Evolutionary conservation across 2,888 invertebrate genomes (phyloP), one percentile per base, ranked within the genome.

Genomic region (Noctua pronuba): DNA sequence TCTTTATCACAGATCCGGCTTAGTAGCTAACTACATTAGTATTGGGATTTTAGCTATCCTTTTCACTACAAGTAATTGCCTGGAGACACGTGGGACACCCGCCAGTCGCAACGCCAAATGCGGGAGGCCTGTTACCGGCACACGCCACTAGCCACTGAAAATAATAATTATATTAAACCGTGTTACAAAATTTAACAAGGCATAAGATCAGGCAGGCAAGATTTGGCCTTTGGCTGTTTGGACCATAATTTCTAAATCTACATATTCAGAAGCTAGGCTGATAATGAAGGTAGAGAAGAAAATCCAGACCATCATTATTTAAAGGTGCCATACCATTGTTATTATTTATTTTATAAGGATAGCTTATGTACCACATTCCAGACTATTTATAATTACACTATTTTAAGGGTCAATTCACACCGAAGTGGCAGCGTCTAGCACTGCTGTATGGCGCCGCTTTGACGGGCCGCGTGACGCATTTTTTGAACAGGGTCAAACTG

Each of bases 121-220:
- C 91, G n/a, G 95, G 94, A 8, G 92, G 92, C 0, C 95, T 92
- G 67, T 92, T 95, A 31, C 95, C 95, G 3, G 93, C 91, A 86
- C 93, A 93, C 0, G 94, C 92, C 64, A 96, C 92, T 73, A 96
- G 85, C 96, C 96, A 96, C 96, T 96, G 91, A 60, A 92, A 73
- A 86, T 24, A 46, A 62, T 52, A 65, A 64, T 46, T 3, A 38
- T n/a, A 21, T n/a, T 46, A 44, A n/a, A n/a, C n/a, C n/a, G n/a
- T n/a, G n/a, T n/a, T 55, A 38, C 8, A 75, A 21, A 7, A 38
- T 35, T 41, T 31, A 4, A 7, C 24, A 73, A 46, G 11, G 7
- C 28, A 11, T 66, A 41, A 18, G 16, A 24, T 35, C 21, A n/a
- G 1, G 31, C 13, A 70, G 8, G 0, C 44, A 10, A 35, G 21